Conservation (phyloP, 2,797 vertebrate genomes). For the Austrolebias charrua region DNA sequence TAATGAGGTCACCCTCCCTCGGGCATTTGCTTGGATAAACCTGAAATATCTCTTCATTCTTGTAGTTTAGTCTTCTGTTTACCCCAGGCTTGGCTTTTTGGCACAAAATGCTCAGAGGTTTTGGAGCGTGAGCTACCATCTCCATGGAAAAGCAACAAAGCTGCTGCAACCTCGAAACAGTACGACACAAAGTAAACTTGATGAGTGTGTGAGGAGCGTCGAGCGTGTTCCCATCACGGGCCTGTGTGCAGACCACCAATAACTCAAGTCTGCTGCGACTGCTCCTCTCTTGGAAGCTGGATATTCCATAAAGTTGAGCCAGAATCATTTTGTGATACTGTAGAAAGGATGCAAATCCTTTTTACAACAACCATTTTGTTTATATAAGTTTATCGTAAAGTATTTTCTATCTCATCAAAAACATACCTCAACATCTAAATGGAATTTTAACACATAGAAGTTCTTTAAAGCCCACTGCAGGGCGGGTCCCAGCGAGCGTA, state of each 20-base stretch:
- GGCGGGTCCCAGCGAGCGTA: conserved; percentile 75
- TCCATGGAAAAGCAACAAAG: too few species aligned
- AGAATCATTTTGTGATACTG: conserved; percentile 4
- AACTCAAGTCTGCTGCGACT: background rate
- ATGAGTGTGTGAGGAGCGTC: background rate
- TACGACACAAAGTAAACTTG: background rate
- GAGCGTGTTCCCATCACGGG: background rate
- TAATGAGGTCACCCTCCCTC: conserved; percentile 1
- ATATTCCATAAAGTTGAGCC: background rate
- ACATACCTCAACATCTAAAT: background rate
- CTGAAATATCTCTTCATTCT: conserved; percentile 10
- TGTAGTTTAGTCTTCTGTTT: conserved; percentile 5
- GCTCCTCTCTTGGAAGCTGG: background rate
- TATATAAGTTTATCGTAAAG: too few species aligned
- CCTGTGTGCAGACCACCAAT: background rate
- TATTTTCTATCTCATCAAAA: too few species aligned
- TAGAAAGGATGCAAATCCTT: too few species aligned
- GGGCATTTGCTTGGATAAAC: conserved; percentile 14
- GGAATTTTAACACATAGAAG: conserved; percentile 9
- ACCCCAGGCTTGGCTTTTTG: conserved; percentile 7
- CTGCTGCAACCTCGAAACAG: background rate
- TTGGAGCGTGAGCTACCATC: background rate
- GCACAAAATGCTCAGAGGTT: background rate
- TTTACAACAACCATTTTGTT: too few species aligned
- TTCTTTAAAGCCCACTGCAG: conserved; percentile 37